A percentile compares a stretch with the other conserved stretches of the same genome.
phyloP scores from a whole-genome alignment of 64 coral and sea anemone species.

The Actinia equina region DNA sequence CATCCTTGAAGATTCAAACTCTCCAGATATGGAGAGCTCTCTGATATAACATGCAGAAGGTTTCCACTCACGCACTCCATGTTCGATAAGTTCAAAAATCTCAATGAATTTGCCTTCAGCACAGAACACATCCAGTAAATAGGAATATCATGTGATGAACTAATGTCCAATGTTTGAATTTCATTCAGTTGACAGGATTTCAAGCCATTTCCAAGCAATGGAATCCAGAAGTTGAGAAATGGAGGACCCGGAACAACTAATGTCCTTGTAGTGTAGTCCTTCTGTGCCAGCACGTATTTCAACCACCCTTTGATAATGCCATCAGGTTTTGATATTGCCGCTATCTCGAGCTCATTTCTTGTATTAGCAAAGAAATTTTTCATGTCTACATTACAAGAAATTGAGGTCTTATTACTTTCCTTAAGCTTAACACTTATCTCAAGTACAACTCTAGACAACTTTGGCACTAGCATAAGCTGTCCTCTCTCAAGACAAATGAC shows the following conservation, averaged over 20 bases:
- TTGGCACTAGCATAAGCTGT: slow-evolving; percentile 2
- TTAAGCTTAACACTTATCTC: neutral
- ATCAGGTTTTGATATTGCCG: slow-evolving; percentile 3
- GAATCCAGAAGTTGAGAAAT: slow-evolving; percentile 34
- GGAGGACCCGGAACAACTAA: neutral
- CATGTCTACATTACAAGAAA: neutral
- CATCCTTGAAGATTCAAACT: slow-evolving; percentile 24
- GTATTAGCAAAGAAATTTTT: slow-evolving; percentile 16
- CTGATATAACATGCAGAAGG: slow-evolving; percentile 5
- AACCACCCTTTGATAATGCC: slow-evolving; percentile 25
- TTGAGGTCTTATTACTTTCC: neutral
- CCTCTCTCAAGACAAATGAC: slow-evolving; percentile 11
- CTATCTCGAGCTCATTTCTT: neutral
- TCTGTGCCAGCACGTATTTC: neutral
- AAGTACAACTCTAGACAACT: slow-evolving; percentile 2
- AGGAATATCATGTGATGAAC: slow-evolving; percentile 18
- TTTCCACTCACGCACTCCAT: slow-evolving; percentile 24
- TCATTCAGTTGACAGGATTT: neutral
- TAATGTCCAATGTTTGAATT: slow-evolving; percentile 9
- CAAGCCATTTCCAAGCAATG: slow-evolving; percentile 29
- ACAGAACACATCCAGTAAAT: slow-evolving; percentile 25
- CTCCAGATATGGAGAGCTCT: slow-evolving; percentile 5
- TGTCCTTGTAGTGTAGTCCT: neutral
- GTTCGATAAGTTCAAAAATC: slow-evolving; percentile 13
- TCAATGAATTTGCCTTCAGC: slow-evolving; percentile 15